phyloP scores from a whole-genome alignment of 2,888 invertebrate species.

The Caenorhabditis plicata region DNA sequence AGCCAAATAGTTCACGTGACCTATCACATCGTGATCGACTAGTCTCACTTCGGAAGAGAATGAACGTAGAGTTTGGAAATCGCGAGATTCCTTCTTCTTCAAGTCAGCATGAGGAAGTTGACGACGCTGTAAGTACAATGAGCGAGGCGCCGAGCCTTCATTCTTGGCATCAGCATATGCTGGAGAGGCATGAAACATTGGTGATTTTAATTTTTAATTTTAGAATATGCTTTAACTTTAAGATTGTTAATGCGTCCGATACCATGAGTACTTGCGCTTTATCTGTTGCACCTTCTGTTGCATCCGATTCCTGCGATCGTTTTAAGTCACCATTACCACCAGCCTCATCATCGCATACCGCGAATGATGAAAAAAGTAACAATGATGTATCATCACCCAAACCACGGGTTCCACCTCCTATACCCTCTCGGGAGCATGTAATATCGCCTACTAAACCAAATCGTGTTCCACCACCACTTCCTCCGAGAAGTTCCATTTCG shows the following conservation, averaged over 20 bases:
- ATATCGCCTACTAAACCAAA: conserved; percentile 12
- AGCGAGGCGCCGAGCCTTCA: conserved; percentile 42
- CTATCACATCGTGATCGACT: conserved; percentile 40
- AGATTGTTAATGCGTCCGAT: conserved; percentile 33
- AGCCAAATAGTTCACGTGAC: conserved; percentile 1
- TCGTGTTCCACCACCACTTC: conserved; percentile 45
- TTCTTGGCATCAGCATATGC: conserved; percentile 39
- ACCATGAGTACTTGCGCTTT: conserved; percentile 34
- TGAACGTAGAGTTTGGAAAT: conserved; percentile 49
- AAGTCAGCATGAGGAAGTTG: conserved; percentile 12
- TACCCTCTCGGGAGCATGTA: conserved; percentile 15
- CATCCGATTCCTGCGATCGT: neutral
- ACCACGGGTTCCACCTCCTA: conserved; percentile 14
- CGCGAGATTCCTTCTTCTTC: conserved; percentile 9
- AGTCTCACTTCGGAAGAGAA: conserved; percentile 27
- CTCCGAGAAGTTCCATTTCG: conserved; percentile 44
- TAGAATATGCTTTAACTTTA: conserved; percentile 1
- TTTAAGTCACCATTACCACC: conserved; percentile 1
- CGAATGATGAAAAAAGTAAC: conserved; percentile 3
- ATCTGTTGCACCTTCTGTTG: conserved; percentile 5
- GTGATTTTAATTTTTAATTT: conserved; percentile 4
- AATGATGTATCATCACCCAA: conserved; percentile 3
- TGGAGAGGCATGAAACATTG: conserved; percentile 26
- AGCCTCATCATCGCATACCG: conserved; percentile 1
- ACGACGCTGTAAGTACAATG: conserved; percentile 35